Evolutionary conservation across 1,140 invertebrate species (phyloP).

Genomic region (Paraescarpia echinospica): DNA sequence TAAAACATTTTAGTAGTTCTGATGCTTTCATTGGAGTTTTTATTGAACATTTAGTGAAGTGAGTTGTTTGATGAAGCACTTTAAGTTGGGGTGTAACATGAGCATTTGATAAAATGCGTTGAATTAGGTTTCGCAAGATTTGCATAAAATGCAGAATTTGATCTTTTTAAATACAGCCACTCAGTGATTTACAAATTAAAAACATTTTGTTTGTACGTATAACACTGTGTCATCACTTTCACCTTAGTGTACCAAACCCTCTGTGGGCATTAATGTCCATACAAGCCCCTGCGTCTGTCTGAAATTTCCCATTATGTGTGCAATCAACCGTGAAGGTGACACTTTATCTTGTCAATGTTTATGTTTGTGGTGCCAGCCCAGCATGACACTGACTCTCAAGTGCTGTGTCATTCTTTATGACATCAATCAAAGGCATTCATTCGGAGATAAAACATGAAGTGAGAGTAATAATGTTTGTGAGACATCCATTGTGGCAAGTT

Average conservation of each 20-base stretch:
- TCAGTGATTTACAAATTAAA: too few species aligned
- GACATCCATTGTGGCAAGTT: background rate
- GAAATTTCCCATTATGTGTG: background rate
- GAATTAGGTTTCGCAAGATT: too few species aligned
- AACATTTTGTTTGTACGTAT: background rate
- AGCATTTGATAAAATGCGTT: too few species aligned
- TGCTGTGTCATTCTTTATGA: background rate
- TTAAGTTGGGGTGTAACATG: too few species aligned
- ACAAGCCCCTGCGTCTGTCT: background rate
- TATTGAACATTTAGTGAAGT: background rate
- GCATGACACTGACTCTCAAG: background rate
- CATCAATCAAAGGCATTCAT: background rate
- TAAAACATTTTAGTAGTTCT: background rate
- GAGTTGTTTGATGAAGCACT: too few species aligned
- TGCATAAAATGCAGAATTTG: too few species aligned
- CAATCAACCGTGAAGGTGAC: background rate
- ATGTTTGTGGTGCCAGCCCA: background rate
- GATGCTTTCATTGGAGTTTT: background rate
- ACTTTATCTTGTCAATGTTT: background rate
- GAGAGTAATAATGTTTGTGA: background rate
- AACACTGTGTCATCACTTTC: background rate
- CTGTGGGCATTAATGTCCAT: background rate
- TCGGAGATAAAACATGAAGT: background rate
- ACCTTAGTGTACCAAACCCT: background rate
- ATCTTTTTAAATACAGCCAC: too few species aligned